phyloP scores from a whole-genome alignment of 1,140 invertebrate species.

The Magallana angulata region DNA sequence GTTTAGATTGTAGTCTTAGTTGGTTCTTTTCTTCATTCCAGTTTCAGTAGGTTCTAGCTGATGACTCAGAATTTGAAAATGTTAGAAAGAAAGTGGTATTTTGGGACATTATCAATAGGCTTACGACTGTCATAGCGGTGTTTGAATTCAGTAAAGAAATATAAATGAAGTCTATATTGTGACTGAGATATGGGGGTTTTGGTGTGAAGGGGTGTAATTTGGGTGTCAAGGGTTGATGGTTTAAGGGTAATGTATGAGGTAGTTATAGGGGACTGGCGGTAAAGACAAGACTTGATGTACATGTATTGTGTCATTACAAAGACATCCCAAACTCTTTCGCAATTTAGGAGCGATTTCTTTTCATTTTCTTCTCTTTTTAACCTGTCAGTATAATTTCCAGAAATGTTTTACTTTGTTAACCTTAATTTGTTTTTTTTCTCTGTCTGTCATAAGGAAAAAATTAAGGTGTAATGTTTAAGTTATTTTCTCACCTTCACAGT shows the following conservation, averaged over 20 bases:
- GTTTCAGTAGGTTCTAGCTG: neutral
- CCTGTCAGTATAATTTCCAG: neutral
- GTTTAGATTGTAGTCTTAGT: neutral
- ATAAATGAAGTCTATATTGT: neutral
- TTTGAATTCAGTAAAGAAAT: constrained; percentile 17
- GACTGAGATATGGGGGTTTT: constrained; percentile 25
- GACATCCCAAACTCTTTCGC: neutral
- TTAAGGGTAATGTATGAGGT: constrained; percentile 1
- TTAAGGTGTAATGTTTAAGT: neutral
- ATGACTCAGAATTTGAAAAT: constrained; percentile 25
- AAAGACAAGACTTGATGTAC: neutral
- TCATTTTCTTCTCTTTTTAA: neutral
- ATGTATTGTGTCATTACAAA: neutral
- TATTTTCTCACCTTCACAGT: neutral
- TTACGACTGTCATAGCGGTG: constrained; percentile 5
- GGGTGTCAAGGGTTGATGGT: neutral
- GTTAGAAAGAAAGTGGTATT: constrained; percentile 2
- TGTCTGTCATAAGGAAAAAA: neutral
- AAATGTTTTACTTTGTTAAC: neutral
- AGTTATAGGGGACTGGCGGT: neutral
- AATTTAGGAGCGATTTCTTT: neutral
- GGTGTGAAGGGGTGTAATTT: neutral
- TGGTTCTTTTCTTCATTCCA: neutral
- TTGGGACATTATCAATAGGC: constrained; percentile 8
- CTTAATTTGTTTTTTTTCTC: neutral